phyloP scores from a whole-genome alignment of 1,140 invertebrate species.

The Drosophila biarmipes region DNA sequence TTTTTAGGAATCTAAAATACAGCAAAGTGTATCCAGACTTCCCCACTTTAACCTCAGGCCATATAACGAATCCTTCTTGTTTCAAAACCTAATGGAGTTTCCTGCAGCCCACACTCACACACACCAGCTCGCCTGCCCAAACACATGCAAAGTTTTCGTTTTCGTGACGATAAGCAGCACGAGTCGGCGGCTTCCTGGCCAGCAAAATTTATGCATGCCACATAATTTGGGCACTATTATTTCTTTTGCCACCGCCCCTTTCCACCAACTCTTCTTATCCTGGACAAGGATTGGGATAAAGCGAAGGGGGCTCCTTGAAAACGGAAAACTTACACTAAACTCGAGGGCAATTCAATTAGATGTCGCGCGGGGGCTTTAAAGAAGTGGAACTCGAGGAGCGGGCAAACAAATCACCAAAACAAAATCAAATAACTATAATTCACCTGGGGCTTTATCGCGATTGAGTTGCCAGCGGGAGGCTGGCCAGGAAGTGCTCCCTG shows the following conservation, averaged over 20 bases:
- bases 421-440: conserved; percentile 83
- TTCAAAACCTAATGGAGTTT: conserved; percentile 72
- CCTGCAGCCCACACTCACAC: conserved; percentile 15
- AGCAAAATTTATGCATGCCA: conserved; percentile 77
- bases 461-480: conserved; percentile 62
- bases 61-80: conserved; percentile 29
- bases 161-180: conserved; percentile 73
- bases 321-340: conserved; percentile 35
- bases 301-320: background rate
- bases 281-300: background rate
- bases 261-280: conserved; percentile 4
- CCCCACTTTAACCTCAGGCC: background rate
- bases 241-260: conserved; percentile 23
- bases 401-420: conserved; percentile 76
- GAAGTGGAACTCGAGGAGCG: conserved; percentile 34
- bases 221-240: conserved; percentile 78
- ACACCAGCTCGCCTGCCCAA: background rate
- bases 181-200: conserved; percentile 71
- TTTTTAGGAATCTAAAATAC: no score
- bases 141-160: conserved; percentile 67
- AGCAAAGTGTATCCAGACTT: conserved; percentile 22
- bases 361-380: conserved; percentile 64
- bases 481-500: conserved; percentile 27
- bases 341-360: conserved; percentile 76
- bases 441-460: conserved; percentile 78